These are phyloP conservation scores for Papilio polytes DNA, from an alignment of 1,140 invertebrate species.

Conservation along the genomic window DNA sequence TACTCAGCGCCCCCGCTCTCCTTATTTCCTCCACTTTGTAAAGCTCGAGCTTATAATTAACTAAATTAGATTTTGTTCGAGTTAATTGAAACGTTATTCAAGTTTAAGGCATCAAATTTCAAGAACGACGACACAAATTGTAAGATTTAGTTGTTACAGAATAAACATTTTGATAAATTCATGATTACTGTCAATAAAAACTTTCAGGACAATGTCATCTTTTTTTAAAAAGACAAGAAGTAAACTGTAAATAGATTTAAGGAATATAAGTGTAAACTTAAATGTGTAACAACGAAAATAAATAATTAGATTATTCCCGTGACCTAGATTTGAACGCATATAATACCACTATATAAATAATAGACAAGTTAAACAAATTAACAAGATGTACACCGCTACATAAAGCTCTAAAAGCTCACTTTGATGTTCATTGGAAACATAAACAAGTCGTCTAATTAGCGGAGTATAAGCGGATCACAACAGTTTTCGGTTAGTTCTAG, in stretches of 20 bases:
- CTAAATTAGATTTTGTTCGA: constrained; percentile 40
- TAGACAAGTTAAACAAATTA: constrained; percentile 74
- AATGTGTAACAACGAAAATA: constrained; percentile 55
- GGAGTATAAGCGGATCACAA: constrained; percentile 63
- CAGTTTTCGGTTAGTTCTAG: constrained; percentile 56
- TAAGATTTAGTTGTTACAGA: not conserved
- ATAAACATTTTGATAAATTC: not conserved
- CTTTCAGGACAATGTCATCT: not conserved
- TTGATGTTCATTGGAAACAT: constrained; percentile 67
- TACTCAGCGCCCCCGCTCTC: constrained; percentile 15
- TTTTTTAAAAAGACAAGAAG: not conserved
- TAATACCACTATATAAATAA: constrained; percentile 67
- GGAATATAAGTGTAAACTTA: too few relatives aligned
- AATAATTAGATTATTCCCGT: too few relatives aligned
- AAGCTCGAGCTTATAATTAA: constrained; percentile 38
- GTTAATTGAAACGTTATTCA: constrained; percentile 41
- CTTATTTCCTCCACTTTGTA: constrained; percentile 36
- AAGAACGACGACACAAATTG: constrained; percentile 18
- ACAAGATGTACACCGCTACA: constrained; percentile 51
- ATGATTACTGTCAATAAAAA: constrained; percentile 18
- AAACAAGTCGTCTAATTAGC: constrained; percentile 71
- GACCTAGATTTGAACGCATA: constrained; percentile 66
- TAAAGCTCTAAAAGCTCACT: constrained; percentile 46
- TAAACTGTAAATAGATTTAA: not conserved
- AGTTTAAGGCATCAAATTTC: constrained; percentile 37